Base-by-base conservation (phyloP, 2,113 vertebrate genomes). In the Athene noctua region DNA sequence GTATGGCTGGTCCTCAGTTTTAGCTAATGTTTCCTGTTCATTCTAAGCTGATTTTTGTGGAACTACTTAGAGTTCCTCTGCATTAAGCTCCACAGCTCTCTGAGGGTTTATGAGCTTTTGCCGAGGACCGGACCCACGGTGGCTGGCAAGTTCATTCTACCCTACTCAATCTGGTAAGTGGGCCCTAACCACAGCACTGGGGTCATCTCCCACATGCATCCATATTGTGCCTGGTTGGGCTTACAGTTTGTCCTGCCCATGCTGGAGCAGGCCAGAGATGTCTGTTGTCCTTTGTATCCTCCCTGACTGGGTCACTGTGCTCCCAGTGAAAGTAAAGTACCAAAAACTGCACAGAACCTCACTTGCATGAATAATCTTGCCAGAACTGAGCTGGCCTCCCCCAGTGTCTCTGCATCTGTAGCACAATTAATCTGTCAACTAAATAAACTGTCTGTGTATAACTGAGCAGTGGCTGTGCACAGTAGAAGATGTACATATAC, bases 281-380 rank as follows among this genome's bases (percentile, higher is more conserved):
- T 65, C 57, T 72, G 27, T 30, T 11, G 29, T 80, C 51, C 32
- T 72, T 59, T n/a, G 13, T 57, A 25, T 22, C 11, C 25, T 58
- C 59, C 22, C 51, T 59, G 55, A 15, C 63, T 74, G 22, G 47
- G 68, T 92, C 78, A 73, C 44, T 1, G 0, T 32, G 57, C 47
- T 30, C 63, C 36, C 32, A 25, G 52, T 20, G 67, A 65, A 54
- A 52, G 32, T 44, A 14, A 68, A 32, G 40, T 36, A 63, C 55
- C 73, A 67, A 62, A 38, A 80, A 13, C 78, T 59, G 32, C 68
- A 66, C 38, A 47, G 75, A 88, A 19, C 55, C 51, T 27, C 2
- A 7, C 38, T 91, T 78, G 80, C 75, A 67, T 86, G 47, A 89
- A 68, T 87, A 92, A 96, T 72, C 73, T 68, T 91, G 84, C 80